These are phyloP conservation scores for Chrysina gloriosa DNA, from an alignment of 2,888 invertebrate species.

Conservation along the genomic window DNA sequence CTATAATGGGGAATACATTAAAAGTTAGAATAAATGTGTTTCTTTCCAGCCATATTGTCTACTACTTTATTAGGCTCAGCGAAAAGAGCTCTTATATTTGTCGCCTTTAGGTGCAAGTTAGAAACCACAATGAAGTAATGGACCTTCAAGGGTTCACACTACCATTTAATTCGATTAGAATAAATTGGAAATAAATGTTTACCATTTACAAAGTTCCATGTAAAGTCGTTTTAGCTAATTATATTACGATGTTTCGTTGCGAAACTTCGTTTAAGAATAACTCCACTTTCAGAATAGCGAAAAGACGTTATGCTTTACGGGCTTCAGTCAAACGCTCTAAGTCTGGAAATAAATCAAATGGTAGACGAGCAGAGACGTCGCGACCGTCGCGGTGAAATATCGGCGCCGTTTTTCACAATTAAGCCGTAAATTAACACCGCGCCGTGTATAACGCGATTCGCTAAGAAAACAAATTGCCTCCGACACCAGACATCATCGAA, in stretches of 20 bases:
- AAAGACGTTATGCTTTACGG: not conserved
- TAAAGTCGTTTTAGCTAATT: not conserved
- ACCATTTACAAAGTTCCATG: not conserved
- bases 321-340: conserved; percentile 24
- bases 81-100: no score
- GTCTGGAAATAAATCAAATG: conserved; percentile 31
- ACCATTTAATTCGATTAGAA: no score
- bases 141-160: no score
- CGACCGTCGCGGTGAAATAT: conserved; percentile 54
- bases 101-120: no score
- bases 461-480: conserved; percentile 17
- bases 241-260: not conserved
- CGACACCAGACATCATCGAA: conserved; percentile 23
- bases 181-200: no score
- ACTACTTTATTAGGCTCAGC: no score
- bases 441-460: conserved; percentile 26
- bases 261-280: not conserved
- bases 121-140: no score
- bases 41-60: no score
- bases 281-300: not conserved
- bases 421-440: conserved; percentile 41
- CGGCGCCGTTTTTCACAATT: conserved; percentile 60
- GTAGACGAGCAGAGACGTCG: conserved; percentile 11
- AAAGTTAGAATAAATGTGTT: no score
- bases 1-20: no score